Conservation (phyloP, 2,888 invertebrate genomes). For the Athalia rosae region DNA sequence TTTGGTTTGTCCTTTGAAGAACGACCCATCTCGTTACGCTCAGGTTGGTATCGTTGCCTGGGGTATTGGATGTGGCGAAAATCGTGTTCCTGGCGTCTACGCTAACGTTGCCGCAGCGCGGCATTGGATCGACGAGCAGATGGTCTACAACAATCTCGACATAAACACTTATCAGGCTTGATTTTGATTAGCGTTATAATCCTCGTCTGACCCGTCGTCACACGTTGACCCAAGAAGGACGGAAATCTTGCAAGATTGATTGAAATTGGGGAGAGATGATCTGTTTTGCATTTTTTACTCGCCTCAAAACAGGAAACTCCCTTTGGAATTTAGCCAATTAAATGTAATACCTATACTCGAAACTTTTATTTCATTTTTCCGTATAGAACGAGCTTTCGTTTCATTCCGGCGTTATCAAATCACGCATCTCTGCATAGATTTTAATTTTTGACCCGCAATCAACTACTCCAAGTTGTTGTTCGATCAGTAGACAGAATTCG, state of each 20-base stretch:
- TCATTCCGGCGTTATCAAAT: too few species aligned
- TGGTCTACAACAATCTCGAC: conserved; percentile 74
- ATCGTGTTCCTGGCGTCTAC: conserved; percentile 84
- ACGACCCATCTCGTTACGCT: conserved; percentile 73
- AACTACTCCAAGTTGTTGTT: too few species aligned
- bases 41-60: conserved; percentile 85
- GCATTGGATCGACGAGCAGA: conserved; percentile 82
- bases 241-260: not conserved
- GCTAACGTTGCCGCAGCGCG: conserved; percentile 80
- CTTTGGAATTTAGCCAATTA: too few species aligned
- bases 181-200: not conserved
- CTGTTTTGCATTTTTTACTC: too few species aligned
- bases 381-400: too few species aligned
- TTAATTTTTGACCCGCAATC: too few species aligned
- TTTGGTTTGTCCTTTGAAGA: conserved; percentile 82
- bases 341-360: too few species aligned
- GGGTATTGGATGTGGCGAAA: conserved; percentile 87
- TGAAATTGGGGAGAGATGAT: not conserved
- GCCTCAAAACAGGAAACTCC: too few species aligned
- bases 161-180: conserved; percentile 64
- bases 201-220: not conserved
- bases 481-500: too few species aligned
- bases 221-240: not conserved
- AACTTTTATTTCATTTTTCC: too few species aligned
- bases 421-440: too few species aligned